Base-by-base conservation (phyloP, 2,113 vertebrate genomes). In the Phocoena phocoena region DNA sequence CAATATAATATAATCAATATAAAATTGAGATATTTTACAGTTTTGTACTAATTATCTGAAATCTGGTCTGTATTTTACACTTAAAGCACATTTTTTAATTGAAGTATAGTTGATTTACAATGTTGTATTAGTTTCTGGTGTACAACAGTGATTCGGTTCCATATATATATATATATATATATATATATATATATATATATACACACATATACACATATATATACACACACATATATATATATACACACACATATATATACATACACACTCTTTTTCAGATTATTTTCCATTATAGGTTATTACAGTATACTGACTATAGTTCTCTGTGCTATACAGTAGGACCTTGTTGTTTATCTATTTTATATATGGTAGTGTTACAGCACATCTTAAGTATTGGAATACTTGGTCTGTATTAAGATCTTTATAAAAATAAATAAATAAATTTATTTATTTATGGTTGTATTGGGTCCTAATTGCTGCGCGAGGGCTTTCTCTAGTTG, bases 21-120 rank as follows among this genome's bases (percentile, higher is more conserved):
- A 92, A 97, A 95, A 81, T 63, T 88, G 36, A 88, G n/a, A 13
- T 33, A 33, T 68, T 95, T 85, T 90, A 67, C 6, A 44, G 70
- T 80, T 92, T 94, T 76, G 7, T 47, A 21, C 12, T 17, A 94
- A 82, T 8, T 62, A 60, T 92, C 5, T 21, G 14, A 93, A 97
- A 76, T 83, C 7, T 90, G 20, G 20, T 33, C 1, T 62, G 26
- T 62, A 70, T 55, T 88, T 93, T 74, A 88, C 8, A 63, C 26
- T 31, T 74, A 47, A 47, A 47, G 73, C 41, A 74, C 26, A 47
- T 31, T 74, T 74, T 58, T 74, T 5, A 74, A 47, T 74, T 31
- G 41, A 74, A 47, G 26, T 74, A 62, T 62, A 47, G 41, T 47
- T 74, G 73, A 76, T 47, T 76, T 76, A 47, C 41, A 74, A 5